phyloP scores from a whole-genome alignment of 2,113 vertebrate species.

The Mustelus asterias region DNA sequence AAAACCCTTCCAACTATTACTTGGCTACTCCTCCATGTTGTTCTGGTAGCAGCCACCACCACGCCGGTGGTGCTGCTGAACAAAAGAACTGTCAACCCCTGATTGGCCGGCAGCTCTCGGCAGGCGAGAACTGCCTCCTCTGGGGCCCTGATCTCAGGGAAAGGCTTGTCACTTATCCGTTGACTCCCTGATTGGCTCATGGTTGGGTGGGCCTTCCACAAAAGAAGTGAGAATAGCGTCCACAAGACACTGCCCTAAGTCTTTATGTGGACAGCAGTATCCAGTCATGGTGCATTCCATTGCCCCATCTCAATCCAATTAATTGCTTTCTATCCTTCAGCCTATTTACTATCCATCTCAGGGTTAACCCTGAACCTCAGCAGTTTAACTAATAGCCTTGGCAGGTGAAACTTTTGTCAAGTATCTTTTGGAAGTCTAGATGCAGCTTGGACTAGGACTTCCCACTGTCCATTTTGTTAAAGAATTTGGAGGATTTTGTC shows the following conservation, averaged over 20 bases:
- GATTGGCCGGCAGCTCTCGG: too few relatives aligned
- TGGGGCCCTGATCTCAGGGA: too few relatives aligned
- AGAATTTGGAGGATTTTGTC: background rate
- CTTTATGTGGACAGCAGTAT: background rate
- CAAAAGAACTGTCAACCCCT: too few relatives aligned
- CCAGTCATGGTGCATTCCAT: background rate
- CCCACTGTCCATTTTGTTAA: background rate
- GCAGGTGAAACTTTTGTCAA: background rate
- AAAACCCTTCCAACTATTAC: too few relatives aligned
- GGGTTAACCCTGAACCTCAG: background rate
- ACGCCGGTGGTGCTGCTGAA: too few relatives aligned
- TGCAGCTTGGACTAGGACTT: background rate
- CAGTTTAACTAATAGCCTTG: background rate
- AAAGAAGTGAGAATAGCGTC: too few relatives aligned
- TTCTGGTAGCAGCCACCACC: too few relatives aligned
- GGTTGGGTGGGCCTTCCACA: too few relatives aligned
- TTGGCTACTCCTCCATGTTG: too few relatives aligned
- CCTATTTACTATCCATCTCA: background rate
- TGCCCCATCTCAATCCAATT: background rate
- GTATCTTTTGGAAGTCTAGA: background rate
- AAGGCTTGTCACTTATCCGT: too few relatives aligned
- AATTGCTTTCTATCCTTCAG: background rate
- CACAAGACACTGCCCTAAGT: background rate
- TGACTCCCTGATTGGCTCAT: too few relatives aligned
- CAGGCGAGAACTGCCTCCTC: too few relatives aligned